phyloP scores from a whole-genome alignment of 2,113 vertebrate species.

The Epinephelus fuscoguttatus region DNA sequence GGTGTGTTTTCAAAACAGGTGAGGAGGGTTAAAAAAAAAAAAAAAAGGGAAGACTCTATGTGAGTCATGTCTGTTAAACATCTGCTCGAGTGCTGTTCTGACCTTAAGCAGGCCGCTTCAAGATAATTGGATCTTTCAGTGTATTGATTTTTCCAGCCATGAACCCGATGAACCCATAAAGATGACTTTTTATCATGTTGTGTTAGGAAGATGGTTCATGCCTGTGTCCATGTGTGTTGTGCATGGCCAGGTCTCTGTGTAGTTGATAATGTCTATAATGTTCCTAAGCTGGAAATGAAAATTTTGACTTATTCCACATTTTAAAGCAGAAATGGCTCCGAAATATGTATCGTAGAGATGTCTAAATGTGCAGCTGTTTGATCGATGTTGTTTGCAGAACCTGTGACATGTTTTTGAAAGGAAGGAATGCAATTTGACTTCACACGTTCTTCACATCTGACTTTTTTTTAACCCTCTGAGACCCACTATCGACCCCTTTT shows the following conservation, averaged over 20 bases:
- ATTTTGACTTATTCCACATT: neutral
- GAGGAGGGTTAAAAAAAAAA: too few species aligned
- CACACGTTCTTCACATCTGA: neutral
- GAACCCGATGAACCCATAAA: conserved; percentile 6
- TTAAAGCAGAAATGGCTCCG: neutral
- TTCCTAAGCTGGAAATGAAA: neutral
- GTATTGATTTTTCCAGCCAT: conserved; percentile 42
- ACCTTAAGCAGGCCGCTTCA: conserved; percentile 9
- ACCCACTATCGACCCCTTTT: too few species aligned
- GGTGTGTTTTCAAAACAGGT: neutral
- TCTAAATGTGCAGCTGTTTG: neutral
- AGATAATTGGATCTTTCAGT: conserved; percentile 3
- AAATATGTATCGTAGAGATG: neutral
- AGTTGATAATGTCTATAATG: neutral
- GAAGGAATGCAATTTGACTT: neutral
- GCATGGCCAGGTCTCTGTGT: neutral
- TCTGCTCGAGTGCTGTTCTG: neutral
- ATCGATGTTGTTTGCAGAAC: neutral
- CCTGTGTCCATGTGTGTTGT: neutral
- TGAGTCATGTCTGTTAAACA: conserved; percentile 6
- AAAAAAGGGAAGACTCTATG: neutral
- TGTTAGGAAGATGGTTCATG: neutral
- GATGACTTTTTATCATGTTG: neutral
- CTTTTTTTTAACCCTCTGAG: too few species aligned
- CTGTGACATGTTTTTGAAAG: neutral